Evolutionary conservation across 1,140 invertebrate genomes (phyloP).

Genomic region (Acromyrmex heyeri): DNA sequence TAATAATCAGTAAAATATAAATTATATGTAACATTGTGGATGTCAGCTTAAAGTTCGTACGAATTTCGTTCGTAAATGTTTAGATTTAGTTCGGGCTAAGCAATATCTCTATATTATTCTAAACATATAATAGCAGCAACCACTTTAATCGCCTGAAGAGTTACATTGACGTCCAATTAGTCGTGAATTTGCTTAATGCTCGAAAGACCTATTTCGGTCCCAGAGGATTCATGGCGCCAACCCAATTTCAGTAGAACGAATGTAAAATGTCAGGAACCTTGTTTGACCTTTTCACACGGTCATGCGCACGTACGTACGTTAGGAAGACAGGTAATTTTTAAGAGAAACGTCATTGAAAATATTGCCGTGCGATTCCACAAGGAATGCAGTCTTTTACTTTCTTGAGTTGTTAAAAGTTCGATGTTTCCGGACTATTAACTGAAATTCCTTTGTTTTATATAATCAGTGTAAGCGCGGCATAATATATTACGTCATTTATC

Average conservation of each 20-base stretch:
- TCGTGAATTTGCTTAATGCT: conserved; percentile 33
- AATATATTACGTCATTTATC: neutral
- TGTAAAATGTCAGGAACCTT: conserved; percentile 72
- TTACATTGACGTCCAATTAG: neutral
- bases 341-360: neutral
- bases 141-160: conserved; percentile 21
- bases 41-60: conserved; percentile 3
- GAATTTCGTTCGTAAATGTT: neutral
- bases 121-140: conserved; percentile 28
- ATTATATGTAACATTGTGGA: neutral
- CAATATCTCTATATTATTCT: conserved; percentile 31
- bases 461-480: neutral
- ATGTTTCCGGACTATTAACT: neutral
- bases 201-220: conserved; percentile 54
- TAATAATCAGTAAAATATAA: neutral
- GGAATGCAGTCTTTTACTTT: neutral
- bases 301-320: conserved; percentile 45
- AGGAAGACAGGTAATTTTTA: neutral
- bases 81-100: neutral
- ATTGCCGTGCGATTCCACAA: neutral
- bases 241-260: conserved; percentile 78
- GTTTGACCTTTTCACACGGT: conserved; percentile 46
- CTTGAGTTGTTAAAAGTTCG: too few species aligned
- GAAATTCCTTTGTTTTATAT: neutral
- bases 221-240: conserved; percentile 74